phyloP scores from a whole-genome alignment of 2,797 vertebrate species.

The Rhinophrynus dorsalis region DNA sequence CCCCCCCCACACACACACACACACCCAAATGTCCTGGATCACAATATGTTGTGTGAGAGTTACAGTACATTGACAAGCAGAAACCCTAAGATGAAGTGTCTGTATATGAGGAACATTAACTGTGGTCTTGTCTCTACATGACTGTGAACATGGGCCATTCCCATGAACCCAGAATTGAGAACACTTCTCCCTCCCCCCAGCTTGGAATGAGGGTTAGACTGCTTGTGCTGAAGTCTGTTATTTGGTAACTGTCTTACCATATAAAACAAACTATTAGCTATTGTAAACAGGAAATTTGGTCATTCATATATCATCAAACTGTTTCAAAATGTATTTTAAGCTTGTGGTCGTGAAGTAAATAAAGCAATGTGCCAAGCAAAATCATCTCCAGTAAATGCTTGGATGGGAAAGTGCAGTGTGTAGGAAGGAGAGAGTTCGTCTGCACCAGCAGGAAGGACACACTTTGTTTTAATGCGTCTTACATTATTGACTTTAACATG shows the following conservation, averaged over 20 bases:
- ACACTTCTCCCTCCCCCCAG: not conserved
- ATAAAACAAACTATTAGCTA: conserved; percentile 34
- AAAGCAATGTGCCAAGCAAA: conserved; percentile 33
- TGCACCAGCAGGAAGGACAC: not conserved
- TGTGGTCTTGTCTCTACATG: too few relatives aligned
- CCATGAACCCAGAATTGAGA: conserved; percentile 19
- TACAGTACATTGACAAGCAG: too few relatives aligned
- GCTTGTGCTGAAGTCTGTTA: conserved; percentile 17
- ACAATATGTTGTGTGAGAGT: too few relatives aligned
- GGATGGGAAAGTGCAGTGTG: not conserved
- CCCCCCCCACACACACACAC: too few relatives aligned
- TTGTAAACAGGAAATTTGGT: conserved; percentile 32
- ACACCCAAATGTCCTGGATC: too few relatives aligned
- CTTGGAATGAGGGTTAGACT: not conserved
- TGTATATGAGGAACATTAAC: too few relatives aligned
- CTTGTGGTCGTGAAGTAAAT: conserved; percentile 42
- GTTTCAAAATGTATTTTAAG: conserved; percentile 21
- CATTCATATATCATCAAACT: conserved; percentile 15
- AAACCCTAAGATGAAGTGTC: too few relatives aligned
- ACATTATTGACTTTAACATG: not conserved
- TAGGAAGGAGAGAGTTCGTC: not conserved
- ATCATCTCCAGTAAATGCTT: not conserved
- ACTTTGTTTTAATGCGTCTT: not conserved
- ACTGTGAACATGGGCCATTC: conserved; percentile 8
- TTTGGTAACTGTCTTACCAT: not conserved